Evolutionary conservation across 2,888 invertebrate genomes (phyloP).

Genomic region (Synanthedon andrenaeformis): DNA sequence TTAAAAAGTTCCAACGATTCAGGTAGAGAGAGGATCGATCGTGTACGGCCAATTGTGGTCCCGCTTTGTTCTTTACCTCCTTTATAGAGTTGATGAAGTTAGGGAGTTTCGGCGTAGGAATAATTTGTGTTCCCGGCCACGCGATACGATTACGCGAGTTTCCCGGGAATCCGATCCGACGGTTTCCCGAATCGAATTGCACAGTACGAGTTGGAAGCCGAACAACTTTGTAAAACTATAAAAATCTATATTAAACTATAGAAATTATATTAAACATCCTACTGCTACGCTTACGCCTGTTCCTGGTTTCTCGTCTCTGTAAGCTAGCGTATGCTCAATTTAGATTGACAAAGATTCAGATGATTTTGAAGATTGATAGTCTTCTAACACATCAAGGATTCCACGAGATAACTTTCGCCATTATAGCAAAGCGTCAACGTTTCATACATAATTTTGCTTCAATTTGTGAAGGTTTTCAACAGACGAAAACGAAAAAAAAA

Average conservation of each 20-base stretch:
- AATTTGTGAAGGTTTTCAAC: too few species aligned
- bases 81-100: slow-evolving; percentile 66
- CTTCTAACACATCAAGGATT: too few species aligned
- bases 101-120: slow-evolving; percentile 60
- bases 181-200: slow-evolving; percentile 46
- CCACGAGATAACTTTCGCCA: too few species aligned
- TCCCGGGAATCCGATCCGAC: slow-evolving; percentile 49
- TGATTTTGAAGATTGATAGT: too few species aligned
- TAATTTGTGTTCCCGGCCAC: slow-evolving; percentile 64
- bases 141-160: slow-evolving; percentile 59
- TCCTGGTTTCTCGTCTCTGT: too few species aligned
- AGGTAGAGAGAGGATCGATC: slow-evolving; percentile 46
- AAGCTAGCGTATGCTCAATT: too few species aligned
- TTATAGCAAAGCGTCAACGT: too few species aligned
- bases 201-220: slow-evolving; percentile 26
- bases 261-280: slow-evolving; percentile 24
- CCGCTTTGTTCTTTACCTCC: slow-evolving; percentile 63
- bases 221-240: slow-evolving; percentile 20
- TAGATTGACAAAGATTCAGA: too few species aligned
- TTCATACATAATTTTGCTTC: too few species aligned
- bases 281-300: too few species aligned
- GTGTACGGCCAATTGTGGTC: slow-evolving; percentile 58
- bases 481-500: too few species aligned
- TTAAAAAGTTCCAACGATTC: slow-evolving; percentile 53
- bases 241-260: too few species aligned